Conservation (phyloP, 2,797 vertebrate species). For the Bufotes viridis region DNA sequence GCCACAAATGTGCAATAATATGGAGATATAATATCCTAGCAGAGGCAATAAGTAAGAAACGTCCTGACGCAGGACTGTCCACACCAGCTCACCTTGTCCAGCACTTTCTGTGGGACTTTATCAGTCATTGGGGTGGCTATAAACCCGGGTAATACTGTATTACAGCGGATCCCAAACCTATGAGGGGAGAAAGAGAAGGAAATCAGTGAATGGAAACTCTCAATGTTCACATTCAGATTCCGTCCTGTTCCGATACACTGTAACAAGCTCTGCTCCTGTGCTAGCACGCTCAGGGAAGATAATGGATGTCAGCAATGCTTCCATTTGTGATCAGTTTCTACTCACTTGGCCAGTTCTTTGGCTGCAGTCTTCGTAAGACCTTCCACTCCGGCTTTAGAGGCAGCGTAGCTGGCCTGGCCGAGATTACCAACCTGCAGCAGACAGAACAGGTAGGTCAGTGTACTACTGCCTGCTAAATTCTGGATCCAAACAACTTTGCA, state of each 20-base stretch:
- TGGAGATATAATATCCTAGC: background rate
- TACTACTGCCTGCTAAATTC: background rate
- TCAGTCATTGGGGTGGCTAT: slow-evolving; percentile 86
- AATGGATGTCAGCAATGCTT: background rate
- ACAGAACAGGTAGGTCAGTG: background rate
- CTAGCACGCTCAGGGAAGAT: background rate
- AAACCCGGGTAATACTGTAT: slow-evolving; percentile 86
- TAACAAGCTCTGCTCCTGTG: background rate
- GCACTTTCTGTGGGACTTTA: slow-evolving; percentile 84
- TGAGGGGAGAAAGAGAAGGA: slow-evolving; percentile 10
- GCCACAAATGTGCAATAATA: background rate
- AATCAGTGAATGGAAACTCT: background rate
- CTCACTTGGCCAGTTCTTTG: slow-evolving; percentile 85
- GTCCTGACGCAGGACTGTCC: background rate
- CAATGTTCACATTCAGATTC: background rate
- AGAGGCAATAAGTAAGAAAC: background rate
- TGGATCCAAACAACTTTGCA: no score
- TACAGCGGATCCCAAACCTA: slow-evolving; percentile 88
- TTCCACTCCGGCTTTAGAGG: slow-evolving; percentile 88
- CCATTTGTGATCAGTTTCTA: background rate
- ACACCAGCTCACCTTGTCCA: slow-evolving; percentile 77
- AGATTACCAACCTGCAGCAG: slow-evolving; percentile 83
- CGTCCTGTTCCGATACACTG: background rate
- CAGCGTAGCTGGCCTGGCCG: slow-evolving; percentile 84
- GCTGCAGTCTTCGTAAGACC: slow-evolving; percentile 82